These are phyloP conservation scores for Dermochelys coriacea DNA, from an alignment of 2,797 vertebrate genomes.

Conservation along the genomic window DNA sequence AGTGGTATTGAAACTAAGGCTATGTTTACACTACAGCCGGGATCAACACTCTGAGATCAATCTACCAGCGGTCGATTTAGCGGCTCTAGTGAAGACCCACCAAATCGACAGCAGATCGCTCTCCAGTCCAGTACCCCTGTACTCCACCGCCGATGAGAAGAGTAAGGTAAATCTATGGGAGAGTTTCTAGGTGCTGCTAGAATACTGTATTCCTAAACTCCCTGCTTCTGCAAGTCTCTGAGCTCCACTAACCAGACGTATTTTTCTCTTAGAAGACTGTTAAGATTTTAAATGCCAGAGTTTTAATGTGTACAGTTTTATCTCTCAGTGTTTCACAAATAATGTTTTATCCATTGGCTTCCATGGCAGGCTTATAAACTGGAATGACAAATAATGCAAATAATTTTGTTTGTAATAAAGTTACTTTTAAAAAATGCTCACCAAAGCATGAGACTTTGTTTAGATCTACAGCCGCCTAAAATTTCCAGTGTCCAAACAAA, in stretches of 20 bases:
- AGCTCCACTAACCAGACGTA: background rate
- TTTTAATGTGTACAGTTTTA: background rate
- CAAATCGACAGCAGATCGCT: no score
- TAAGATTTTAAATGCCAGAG: background rate
- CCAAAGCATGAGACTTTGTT: background rate
- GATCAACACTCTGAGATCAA: no score
- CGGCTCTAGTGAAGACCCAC: no score
- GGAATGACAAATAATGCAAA: background rate
- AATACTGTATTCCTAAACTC: background rate
- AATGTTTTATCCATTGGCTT: background rate
- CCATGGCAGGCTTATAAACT: background rate
- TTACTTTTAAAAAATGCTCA: background rate
- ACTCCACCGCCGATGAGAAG: no score
- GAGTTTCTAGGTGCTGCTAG: background rate
- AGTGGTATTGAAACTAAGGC: conserved; percentile 20
- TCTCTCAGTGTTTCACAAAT: background rate
- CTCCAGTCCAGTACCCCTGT: no score
- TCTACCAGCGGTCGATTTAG: no score
- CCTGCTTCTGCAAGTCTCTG: background rate
- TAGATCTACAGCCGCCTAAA: background rate
- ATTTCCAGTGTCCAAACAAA: background rate
- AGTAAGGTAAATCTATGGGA: no score
- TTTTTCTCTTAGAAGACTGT: background rate
- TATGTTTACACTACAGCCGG: no score
- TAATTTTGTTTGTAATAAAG: background rate